Base-by-base conservation (phyloP, 2,888 invertebrate genomes). In the Synanthedon vespiformis region DNA sequence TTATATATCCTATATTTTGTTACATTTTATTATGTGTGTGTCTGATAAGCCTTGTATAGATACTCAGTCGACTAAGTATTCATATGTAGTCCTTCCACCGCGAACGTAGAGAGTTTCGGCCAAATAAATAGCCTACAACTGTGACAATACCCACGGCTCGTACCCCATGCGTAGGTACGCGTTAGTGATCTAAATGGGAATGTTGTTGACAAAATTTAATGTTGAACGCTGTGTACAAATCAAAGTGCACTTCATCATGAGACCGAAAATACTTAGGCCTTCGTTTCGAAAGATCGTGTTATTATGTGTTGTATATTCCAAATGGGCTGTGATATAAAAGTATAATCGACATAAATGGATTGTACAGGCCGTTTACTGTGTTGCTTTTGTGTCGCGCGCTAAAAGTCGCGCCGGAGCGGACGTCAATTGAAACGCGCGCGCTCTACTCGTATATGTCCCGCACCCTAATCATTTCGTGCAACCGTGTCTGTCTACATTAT, bases 271-370 rank as follows among this genome's bases (percentile, higher is more conserved):
- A 78, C 72, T 76, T 79, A 80, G 74, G 80, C 79, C 82, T 82
- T 82, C 74, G 74, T 80, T 84, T 73, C 77, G 63, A 79, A 81
- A 82, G 77, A 80, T 74, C 75, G 73, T 78, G 75, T 80, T 84
- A 79, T 80, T 80, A 83, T 84, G 77, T 84, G 84, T 86, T 85
- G 80, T 86, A 91, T 91, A 92, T 92, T 92, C 92, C 92, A 92
- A 92, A 90, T 90, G 92, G 92, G 92, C 92, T 92, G 92, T 92
- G 92, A 92, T 91, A 90, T 89, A 90, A 84, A 77, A 74, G 63
- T 80, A 80, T 79, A 78, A 89, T 89, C 89, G 89, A 88, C 89
- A 88, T 89, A 80, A 44, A 89, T 89, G 81, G 88, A 90, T 88
- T 90, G 90, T 91, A 90, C 90, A 90, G 90, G 89, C 90, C 90